A percentile compares a stretch with the other conserved stretches of the same genome.
Evolutionary conservation across 2,888 invertebrate genomes (phyloP).

Genomic region (Odontocerum albicorne): DNA sequence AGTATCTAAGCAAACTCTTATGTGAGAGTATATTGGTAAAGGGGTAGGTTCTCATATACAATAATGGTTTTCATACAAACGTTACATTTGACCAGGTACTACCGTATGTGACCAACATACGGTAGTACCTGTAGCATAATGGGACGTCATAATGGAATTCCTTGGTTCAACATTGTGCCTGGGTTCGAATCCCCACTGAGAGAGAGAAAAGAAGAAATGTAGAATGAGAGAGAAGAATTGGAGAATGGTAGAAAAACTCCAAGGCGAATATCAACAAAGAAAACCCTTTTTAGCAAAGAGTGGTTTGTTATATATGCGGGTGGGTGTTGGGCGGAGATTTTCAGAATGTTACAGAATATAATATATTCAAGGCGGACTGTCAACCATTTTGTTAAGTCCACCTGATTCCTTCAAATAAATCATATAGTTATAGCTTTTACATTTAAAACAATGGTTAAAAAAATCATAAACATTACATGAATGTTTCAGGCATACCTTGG

Average conservation of each 20-base stretch:
- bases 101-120: slow-evolving; percentile 19
- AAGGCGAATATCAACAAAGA: slow-evolving; percentile 32
- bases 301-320: slow-evolving; percentile 9
- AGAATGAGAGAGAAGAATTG: slow-evolving; percentile 8
- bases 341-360: not conserved
- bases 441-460: too few relatives aligned
- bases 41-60: too few relatives aligned
- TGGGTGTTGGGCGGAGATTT: slow-evolving; percentile 4
- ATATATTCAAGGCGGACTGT: not conserved
- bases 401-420: too few relatives aligned
- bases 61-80: too few relatives aligned
- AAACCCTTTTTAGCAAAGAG: slow-evolving; percentile 30
- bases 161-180: slow-evolving; percentile 14
- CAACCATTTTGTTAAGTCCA: not conserved
- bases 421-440: too few relatives aligned
- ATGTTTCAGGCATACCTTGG: too few relatives aligned
- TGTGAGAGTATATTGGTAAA: too few relatives aligned
- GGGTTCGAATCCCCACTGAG: slow-evolving; percentile 11
- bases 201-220: slow-evolving; percentile 1
- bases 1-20: too few relatives aligned
- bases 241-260: slow-evolving; percentile 22
- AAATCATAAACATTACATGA: too few relatives aligned
- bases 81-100: not conserved
- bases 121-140: slow-evolving; percentile 18
- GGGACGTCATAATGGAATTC: slow-evolving; percentile 19